These are phyloP conservation scores for Stomorhina lunata DNA, from an alignment of 2,888 invertebrate species.

Conservation along the genomic window DNA sequence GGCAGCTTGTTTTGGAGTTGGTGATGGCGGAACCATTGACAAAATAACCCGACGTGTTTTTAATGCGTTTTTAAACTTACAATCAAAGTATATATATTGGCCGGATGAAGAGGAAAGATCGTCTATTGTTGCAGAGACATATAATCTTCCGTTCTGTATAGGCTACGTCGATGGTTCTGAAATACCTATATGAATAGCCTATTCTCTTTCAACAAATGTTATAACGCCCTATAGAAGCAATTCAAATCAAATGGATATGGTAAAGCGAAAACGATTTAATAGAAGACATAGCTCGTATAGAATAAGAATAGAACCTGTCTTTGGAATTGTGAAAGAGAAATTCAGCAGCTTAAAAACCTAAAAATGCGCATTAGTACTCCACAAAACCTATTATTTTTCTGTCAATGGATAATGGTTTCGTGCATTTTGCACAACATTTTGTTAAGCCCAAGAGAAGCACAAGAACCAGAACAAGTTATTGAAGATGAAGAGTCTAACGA, in stretches of 20 bases:
- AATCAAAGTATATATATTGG: conserved; percentile 21
- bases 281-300: conserved; percentile 14
- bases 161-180: conserved; percentile 7
- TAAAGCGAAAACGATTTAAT: neutral
- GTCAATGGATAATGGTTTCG: conserved; percentile 5
- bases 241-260: conserved; percentile 12
- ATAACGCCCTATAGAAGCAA: conserved; percentile 29
- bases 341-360: conserved; percentile 1
- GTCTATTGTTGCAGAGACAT: conserved; percentile 18
- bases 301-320: conserved; percentile 20
- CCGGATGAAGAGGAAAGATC: conserved; percentile 12
- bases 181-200: neutral
- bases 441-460: neutral
- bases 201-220: neutral
- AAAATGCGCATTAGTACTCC: conserved; percentile 8
- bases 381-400: neutral
- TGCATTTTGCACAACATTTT: conserved; percentile 26
- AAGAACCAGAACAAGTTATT: neutral
- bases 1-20: neutral
- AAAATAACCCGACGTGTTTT: conserved; percentile 6
- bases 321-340: conserved; percentile 12
- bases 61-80: neutral
- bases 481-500: neutral
- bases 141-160: too few species aligned
- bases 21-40: neutral